Conservation (phyloP, 2,888 invertebrate genomes). For the Cancer borealis region DNA sequence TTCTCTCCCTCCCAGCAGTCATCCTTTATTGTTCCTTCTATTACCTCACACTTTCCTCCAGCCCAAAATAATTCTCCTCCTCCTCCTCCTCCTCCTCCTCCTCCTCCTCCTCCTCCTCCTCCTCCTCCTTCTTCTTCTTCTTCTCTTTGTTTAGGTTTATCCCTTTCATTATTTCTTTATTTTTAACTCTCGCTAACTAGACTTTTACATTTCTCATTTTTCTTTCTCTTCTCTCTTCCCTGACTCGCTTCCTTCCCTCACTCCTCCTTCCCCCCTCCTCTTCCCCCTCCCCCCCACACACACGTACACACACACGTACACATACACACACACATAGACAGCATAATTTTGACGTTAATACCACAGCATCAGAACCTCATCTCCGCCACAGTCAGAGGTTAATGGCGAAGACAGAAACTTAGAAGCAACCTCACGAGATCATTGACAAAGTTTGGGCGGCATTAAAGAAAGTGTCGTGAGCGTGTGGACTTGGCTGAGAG, state of each 20-base stretch:
- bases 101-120: not conserved
- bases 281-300: not conserved
- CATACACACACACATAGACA: not conserved
- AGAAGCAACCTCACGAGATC: not conserved
- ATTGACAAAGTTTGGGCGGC: not conserved
- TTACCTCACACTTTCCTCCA: slow-evolving; percentile 23
- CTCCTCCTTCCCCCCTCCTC: not conserved
- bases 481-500: not conserved
- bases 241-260: not conserved
- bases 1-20: not conserved
- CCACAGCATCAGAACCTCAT: not conserved
- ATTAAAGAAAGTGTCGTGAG: slow-evolving; percentile 28
- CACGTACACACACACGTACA: not conserved
- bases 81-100: not conserved
- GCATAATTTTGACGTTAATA: not conserved
- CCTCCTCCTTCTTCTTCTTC: not conserved
- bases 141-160: too few species aligned
- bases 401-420: not conserved
- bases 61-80: not conserved
- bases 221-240: not conserved
- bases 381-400: not conserved
- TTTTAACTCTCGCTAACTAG: not conserved
- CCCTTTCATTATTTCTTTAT: too few species aligned
- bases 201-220: not conserved
- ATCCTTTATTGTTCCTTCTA: not conserved